A percentile compares a stretch with the other conserved stretches of the same genome.
phyloP scores from a whole-genome alignment of 2,797 vertebrate genomes.

The Coreius guichenoti region DNA sequence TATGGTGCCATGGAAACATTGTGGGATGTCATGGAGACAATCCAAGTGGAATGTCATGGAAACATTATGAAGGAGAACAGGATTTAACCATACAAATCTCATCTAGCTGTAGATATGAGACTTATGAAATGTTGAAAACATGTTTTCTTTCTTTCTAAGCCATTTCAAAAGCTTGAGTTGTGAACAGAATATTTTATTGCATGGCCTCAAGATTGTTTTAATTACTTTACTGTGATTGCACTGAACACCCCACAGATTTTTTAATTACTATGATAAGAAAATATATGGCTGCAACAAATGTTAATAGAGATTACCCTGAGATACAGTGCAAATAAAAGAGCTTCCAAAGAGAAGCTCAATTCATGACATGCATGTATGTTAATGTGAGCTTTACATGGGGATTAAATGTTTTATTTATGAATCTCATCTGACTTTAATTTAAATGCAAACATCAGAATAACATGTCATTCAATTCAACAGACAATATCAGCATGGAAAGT shows the following conservation, averaged over 20 bases:
- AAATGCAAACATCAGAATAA: not conserved
- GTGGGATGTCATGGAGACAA: conserved; percentile 41
- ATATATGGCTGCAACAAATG: conserved; percentile 4
- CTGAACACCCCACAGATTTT: not conserved
- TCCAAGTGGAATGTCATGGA: conserved; percentile 46
- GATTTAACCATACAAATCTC: conserved; percentile 28
- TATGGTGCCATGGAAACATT: conserved; percentile 47
- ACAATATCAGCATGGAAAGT: conserved; percentile 25
- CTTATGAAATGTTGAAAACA: conserved; percentile 3
- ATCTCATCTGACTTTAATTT: not conserved
- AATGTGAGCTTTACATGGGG: not conserved
- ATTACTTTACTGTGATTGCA: conserved; percentile 24
- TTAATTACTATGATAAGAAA: conserved; percentile 5
- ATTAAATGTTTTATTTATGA: not conserved
- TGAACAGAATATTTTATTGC: not conserved
- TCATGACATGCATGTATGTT: not conserved
- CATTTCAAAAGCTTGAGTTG: conserved; percentile 3
- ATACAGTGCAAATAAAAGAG: not conserved
- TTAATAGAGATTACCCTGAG: not conserved
- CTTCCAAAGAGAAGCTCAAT: not conserved
- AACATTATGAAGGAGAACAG: conserved; percentile 33
- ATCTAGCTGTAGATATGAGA: not conserved
- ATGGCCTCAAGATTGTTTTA: conserved; percentile 14
- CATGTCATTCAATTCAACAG: conserved; percentile 11
- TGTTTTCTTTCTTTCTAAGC: conserved; percentile 8